Conservation (phyloP, 2,797 vertebrate genomes). For the Oreonectes daqikongensis region DNA sequence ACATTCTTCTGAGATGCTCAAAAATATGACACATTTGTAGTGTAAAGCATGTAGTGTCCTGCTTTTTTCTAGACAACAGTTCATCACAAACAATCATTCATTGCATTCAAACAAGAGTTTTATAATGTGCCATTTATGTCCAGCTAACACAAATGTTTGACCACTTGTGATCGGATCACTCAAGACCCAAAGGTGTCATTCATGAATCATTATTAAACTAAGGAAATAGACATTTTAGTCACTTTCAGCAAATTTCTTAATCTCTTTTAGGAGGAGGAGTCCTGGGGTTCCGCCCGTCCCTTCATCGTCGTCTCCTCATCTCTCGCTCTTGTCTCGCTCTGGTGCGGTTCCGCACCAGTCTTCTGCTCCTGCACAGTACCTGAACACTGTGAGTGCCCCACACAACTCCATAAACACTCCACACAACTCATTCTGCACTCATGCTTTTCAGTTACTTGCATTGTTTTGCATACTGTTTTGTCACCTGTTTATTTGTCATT, state of each 20-base stretch:
- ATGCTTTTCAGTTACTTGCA: slow-evolving; percentile 62
- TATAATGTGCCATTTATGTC: not conserved
- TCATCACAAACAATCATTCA: not conserved
- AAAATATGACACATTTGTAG: not conserved
- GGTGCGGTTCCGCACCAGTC: slow-evolving; percentile 72
- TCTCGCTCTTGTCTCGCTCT: slow-evolving; percentile 75
- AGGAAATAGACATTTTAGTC: too few relatives aligned
- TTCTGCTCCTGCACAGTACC: slow-evolving; percentile 71
- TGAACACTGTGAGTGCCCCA: slow-evolving; percentile 77
- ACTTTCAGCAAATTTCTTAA: not conserved
- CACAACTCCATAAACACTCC: not conserved
- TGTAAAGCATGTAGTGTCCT: not conserved
- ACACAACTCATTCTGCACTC: slow-evolving; percentile 33
- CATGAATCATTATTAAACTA: too few relatives aligned
- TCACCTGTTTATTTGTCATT: slow-evolving; percentile 59
- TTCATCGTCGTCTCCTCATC: slow-evolving; percentile 74
- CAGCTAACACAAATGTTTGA: too few relatives aligned
- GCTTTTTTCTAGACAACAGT: not conserved
- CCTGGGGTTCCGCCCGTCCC: slow-evolving; percentile 70
- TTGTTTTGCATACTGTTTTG: slow-evolving; percentile 56
- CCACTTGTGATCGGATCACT: too few relatives aligned
- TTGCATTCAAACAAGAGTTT: not conserved
- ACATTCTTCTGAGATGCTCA: not conserved
- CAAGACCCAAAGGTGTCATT: too few relatives aligned
- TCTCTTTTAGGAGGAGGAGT: slow-evolving; percentile 69